A percentile compares a stretch with the other conserved stretches of the same genome.
Conservation (phyloP, 1,140 invertebrate species). For the Cecropterus lyciades region DNA sequence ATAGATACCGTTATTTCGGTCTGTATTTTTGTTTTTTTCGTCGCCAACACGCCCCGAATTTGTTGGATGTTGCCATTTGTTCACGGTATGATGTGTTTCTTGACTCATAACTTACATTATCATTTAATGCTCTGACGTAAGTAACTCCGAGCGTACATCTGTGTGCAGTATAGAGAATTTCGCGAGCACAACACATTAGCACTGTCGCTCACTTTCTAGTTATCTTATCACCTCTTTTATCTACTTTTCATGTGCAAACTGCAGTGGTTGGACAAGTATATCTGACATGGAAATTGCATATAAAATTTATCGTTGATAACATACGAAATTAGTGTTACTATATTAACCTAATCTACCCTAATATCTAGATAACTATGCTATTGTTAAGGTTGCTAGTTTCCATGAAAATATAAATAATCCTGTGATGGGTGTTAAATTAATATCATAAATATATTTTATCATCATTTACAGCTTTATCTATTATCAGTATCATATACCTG, state of each 20-base stretch:
- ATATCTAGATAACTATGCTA: too few relatives aligned
- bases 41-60: slow-evolving; percentile 18
- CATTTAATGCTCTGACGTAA: slow-evolving; percentile 59
- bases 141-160: slow-evolving; percentile 46
- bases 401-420: background rate
- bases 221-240: slow-evolving; percentile 53
- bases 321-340: too few relatives aligned
- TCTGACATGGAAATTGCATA: slow-evolving; percentile 31
- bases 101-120: slow-evolving; percentile 55
- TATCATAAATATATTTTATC: too few relatives aligned
- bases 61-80: slow-evolving; percentile 33
- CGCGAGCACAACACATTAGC: slow-evolving; percentile 37
- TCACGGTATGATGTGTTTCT: slow-evolving; percentile 45
- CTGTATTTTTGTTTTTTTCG: slow-evolving; percentile 44
- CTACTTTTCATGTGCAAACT: slow-evolving; percentile 43
- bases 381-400: background rate
- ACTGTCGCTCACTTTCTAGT: slow-evolving; percentile 47
- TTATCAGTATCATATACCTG: too few relatives aligned
- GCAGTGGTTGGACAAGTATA: slow-evolving; percentile 30
- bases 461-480: too few relatives aligned
- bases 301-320: slow-evolving; percentile 7
- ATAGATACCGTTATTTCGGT: slow-evolving; percentile 57
- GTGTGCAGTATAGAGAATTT: slow-evolving; percentile 46
- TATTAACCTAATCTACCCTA: too few relatives aligned
- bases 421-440: too few relatives aligned